These are phyloP conservation scores for Phragmatobia fuliginosa DNA, from an alignment of 2,888 invertebrate species.

Conservation along the genomic window DNA sequence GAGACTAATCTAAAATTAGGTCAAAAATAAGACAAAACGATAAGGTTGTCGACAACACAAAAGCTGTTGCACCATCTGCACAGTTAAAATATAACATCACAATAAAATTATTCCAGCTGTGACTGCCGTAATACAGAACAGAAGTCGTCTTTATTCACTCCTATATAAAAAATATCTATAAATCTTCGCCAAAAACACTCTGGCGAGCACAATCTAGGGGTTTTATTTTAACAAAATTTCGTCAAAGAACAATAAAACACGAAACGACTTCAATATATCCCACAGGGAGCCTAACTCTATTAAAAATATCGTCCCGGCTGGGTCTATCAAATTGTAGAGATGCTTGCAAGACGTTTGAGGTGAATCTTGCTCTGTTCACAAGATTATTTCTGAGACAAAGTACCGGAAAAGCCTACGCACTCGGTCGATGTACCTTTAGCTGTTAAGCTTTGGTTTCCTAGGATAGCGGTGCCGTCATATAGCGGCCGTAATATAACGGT, in stretches of 20 bases:
- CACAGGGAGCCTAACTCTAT: constrained; percentile 54
- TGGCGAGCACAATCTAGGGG: constrained; percentile 40
- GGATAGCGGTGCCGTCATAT: too few species aligned
- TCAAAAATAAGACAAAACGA: background rate
- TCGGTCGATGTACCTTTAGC: constrained; percentile 29
- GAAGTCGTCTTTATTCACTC: background rate
- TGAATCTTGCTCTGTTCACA: constrained; percentile 74
- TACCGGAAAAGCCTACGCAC: constrained; percentile 68
- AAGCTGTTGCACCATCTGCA: background rate
- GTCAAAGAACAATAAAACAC: constrained; percentile 50
- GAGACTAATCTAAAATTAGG: background rate
- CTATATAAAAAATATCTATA: constrained; percentile 6
- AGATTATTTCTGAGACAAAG: constrained; percentile 79
- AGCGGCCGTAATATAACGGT: too few species aligned
- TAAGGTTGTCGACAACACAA: background rate
- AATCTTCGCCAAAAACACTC: constrained; percentile 34
- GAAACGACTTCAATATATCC: constrained; percentile 45
- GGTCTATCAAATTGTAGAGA: constrained; percentile 72
- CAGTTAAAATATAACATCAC: background rate
- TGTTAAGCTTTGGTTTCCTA: too few species aligned
- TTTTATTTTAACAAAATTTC: constrained; percentile 51
- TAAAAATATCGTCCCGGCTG: constrained; percentile 59
- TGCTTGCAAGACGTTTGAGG: constrained; percentile 72
- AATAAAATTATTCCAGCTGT: background rate
- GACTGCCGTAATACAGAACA: constrained; percentile 1